Evolutionary conservation across 2,888 invertebrate genomes (phyloP).

Genomic region (Epistrophella euchroma): DNA sequence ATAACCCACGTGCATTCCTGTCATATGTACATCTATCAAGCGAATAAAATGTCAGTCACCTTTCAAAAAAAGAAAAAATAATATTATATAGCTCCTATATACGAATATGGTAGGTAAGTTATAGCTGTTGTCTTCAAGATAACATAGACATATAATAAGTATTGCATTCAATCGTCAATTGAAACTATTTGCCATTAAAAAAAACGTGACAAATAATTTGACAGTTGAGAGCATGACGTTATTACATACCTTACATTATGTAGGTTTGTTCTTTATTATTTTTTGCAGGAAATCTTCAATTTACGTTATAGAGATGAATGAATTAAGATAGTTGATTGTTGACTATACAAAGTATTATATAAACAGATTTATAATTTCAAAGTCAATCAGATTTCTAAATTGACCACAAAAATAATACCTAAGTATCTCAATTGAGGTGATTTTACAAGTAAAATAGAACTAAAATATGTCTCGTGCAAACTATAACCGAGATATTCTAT

Average conservation of each 20-base stretch:
- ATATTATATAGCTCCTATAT: background rate
- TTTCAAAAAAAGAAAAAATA: background rate
- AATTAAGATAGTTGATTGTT: constrained; percentile 9
- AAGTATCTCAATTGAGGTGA: constrained; percentile 30
- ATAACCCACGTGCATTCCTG: background rate
- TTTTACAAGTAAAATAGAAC: constrained; percentile 17
- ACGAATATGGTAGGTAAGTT: background rate
- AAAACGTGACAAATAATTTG: constrained; percentile 50
- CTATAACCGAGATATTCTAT: background rate
- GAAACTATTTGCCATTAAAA: constrained; percentile 40
- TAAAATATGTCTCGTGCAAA: background rate
- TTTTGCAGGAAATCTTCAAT: constrained; percentile 68
- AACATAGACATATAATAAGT: background rate
- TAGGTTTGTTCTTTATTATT: background rate
- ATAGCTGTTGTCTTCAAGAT: background rate
- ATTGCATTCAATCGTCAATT: constrained; percentile 49
- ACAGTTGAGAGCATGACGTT: background rate
- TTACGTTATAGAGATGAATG: constrained; percentile 24
- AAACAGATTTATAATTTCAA: constrained; percentile 21
- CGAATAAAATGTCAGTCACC: constrained; percentile 23
- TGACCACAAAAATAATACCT: constrained; percentile 21
- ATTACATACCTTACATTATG: background rate
- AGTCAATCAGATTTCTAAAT: constrained; percentile 25
- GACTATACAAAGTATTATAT: background rate
- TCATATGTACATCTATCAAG: background rate